phyloP scores from a whole-genome alignment of 2,888 invertebrate species.

The Exocentrus adspersus region DNA sequence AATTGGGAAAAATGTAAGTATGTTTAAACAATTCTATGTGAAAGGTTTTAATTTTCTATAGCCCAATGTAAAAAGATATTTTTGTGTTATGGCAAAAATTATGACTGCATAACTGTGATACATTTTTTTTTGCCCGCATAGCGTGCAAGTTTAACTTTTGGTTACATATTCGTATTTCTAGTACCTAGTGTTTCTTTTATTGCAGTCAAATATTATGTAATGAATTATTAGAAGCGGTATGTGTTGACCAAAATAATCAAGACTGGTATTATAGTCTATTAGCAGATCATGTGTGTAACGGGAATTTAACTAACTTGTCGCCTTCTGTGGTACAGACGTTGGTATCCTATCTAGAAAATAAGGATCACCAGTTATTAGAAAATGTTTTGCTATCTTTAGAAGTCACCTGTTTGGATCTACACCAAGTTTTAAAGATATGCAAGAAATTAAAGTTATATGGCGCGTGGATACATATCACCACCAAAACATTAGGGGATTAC shows the following conservation, averaged over 20 bases:
- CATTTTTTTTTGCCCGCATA: no score
- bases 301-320: conserved; percentile 70
- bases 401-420: conserved; percentile 79
- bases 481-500: conserved; percentile 79
- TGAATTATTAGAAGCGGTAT: conserved; percentile 71
- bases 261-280: conserved; percentile 73
- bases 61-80: no score
- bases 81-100: no score
- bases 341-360: conserved; percentile 73
- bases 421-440: conserved; percentile 70
- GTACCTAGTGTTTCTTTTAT: conserved; percentile 50
- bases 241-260: conserved; percentile 63
- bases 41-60: no score
- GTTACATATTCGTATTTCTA: not conserved
- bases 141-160: no score
- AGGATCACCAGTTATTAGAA: conserved; percentile 71
- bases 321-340: conserved; percentile 79
- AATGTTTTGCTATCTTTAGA: conserved; percentile 77
- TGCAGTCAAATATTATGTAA: conserved; percentile 70
- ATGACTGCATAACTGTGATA: no score
- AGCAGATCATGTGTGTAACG: conserved; percentile 76
- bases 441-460: conserved; percentile 73
- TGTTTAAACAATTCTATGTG: conserved; percentile 37
- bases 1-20: conserved; percentile 66
- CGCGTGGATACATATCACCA: conserved; percentile 80